Conservation (phyloP, 2,888 invertebrate species). For the Alviniconcha strummeri region DNA sequence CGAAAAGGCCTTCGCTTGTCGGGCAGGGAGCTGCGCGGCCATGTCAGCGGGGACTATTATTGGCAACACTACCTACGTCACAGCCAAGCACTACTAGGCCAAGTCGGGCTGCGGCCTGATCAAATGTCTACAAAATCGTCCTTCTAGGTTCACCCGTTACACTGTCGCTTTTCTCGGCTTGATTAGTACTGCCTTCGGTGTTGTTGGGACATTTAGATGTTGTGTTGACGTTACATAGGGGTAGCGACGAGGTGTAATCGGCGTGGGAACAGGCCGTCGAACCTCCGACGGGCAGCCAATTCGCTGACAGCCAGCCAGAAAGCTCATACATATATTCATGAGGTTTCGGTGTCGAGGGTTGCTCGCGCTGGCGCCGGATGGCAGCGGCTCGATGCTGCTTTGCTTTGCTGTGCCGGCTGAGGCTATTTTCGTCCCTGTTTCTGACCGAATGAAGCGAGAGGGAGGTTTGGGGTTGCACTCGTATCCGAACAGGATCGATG, state of each 20-base stretch:
- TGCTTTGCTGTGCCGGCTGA: not conserved
- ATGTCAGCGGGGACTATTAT: conserved; percentile 24
- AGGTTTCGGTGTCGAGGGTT: not conserved
- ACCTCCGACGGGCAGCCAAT: not conserved
- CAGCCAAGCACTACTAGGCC: not conserved
- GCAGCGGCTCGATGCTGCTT: not conserved
- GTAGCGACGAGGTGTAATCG: not conserved
- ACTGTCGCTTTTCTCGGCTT: too few relatives aligned
- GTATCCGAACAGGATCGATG: conserved; percentile 6
- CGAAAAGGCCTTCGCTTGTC: too few relatives aligned
- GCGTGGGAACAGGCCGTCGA: not conserved
- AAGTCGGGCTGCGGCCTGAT: too few relatives aligned
- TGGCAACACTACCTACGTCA: conserved; percentile 19
- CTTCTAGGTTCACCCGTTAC: too few relatives aligned
- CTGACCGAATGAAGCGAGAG: not conserved
- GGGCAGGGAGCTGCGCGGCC: not conserved
- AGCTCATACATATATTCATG: conserved; percentile 28
- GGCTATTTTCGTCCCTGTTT: conserved; percentile 20
- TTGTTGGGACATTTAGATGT: too few relatives aligned
- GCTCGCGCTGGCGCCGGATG: not conserved
- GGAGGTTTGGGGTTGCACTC: not conserved
- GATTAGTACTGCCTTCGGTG: too few relatives aligned
- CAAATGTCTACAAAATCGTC: too few relatives aligned
- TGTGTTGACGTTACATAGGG: too few relatives aligned
- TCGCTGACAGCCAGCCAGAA: conserved; percentile 21